Conservation (phyloP, 2,113 vertebrate genomes). For the Coryphaenoides rupestris region DNA sequence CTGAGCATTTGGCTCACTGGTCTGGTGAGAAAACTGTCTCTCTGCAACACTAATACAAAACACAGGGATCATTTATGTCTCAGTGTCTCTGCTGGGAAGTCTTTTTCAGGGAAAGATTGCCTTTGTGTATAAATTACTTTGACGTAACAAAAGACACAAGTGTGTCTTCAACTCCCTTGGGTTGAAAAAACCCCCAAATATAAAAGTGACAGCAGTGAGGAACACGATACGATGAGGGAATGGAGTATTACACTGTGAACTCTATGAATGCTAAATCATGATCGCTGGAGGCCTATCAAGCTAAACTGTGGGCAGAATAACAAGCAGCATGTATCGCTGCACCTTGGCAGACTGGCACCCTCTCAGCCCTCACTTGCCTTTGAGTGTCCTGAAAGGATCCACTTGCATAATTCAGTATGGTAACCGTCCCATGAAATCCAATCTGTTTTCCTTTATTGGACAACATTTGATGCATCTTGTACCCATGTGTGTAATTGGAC, state of each 20-base stretch:
- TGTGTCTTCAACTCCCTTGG: neutral
- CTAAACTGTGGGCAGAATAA: slow-evolving; percentile 25
- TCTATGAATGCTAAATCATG: slow-evolving; percentile 26
- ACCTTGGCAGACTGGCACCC: slow-evolving; percentile 12
- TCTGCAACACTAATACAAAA: too few relatives aligned
- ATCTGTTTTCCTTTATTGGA: slow-evolving; percentile 22
- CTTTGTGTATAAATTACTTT: neutral
- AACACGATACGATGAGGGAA: neutral
- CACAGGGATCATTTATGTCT: neutral
- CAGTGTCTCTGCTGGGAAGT: neutral
- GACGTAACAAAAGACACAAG: neutral
- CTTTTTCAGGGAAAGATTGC: neutral
- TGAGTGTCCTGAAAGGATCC: slow-evolving; percentile 24
- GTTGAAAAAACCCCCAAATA: too few relatives aligned
- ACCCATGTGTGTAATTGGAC: neutral
- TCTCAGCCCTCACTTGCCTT: slow-evolving; percentile 33
- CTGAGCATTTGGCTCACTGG: too few relatives aligned
- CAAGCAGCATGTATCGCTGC: slow-evolving; percentile 12
- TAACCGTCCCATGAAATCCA: slow-evolving; percentile 20
- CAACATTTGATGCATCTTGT: slow-evolving; percentile 13
- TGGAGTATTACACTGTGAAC: slow-evolving; percentile 12
- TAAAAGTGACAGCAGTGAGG: too few relatives aligned
- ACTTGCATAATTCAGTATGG: slow-evolving; percentile 31
- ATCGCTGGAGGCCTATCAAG: slow-evolving; percentile 3
- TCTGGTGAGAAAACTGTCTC: too few relatives aligned